phyloP scores from a whole-genome alignment of 2,113 vertebrate species.

The Hipposideros armiger region DNA sequence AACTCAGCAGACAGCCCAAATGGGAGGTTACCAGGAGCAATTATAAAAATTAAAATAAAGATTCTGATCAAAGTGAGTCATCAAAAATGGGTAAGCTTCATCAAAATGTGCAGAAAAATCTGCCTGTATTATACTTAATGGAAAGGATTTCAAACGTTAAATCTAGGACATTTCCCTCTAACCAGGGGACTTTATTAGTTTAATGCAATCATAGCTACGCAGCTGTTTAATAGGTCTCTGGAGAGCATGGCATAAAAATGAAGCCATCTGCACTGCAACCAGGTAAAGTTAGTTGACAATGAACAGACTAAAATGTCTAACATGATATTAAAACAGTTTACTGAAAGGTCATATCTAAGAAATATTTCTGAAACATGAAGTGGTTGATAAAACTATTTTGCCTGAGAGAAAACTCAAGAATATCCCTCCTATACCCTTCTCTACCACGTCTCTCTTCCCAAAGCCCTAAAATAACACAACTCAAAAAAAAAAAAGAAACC shows the following conservation, averaged over 20 bases:
- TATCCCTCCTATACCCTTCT: not conserved
- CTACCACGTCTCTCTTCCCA: not conserved
- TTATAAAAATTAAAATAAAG: constrained; percentile 65
- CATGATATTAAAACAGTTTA: constrained; percentile 81
- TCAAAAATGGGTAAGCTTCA: constrained; percentile 71
- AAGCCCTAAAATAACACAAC: not conserved
- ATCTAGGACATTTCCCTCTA: constrained; percentile 77
- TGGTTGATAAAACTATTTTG: not conserved
- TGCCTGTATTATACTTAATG: constrained; percentile 47
- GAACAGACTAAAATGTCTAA: constrained; percentile 80
- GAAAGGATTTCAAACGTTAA: constrained; percentile 75
- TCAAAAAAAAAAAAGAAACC: not conserved
- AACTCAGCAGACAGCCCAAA: not conserved
- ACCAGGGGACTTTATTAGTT: constrained; percentile 68
- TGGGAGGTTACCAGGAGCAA: constrained; percentile 39
- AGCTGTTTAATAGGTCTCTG: constrained; percentile 66
- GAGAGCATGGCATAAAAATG: constrained; percentile 63
- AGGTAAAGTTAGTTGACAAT: constrained; percentile 38
- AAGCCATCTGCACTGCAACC: constrained; percentile 56
- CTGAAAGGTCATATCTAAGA: constrained; percentile 71
- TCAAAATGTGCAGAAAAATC: constrained; percentile 62
- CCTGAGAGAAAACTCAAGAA: not conserved
- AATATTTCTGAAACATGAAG: not conserved
- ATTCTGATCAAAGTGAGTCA: constrained; percentile 35
- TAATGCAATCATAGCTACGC: constrained; percentile 73